phyloP scores from a whole-genome alignment of 2,113 vertebrate species.

The Choloepus hoffmanni region DNA sequence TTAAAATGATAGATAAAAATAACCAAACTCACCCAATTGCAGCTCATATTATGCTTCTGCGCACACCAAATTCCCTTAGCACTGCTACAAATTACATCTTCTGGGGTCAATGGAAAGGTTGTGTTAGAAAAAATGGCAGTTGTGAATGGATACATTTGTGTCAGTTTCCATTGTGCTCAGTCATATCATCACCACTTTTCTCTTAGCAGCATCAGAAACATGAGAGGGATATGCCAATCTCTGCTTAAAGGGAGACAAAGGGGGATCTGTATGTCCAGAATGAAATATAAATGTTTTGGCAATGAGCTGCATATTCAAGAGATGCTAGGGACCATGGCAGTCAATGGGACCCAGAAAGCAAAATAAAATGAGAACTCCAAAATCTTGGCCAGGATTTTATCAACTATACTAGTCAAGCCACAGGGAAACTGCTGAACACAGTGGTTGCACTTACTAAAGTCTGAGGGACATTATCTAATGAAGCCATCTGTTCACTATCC shows the following conservation, averaged over 20 bases:
- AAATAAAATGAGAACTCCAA: constrained; percentile 18
- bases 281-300: constrained; percentile 9
- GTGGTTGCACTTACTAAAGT: not conserved
- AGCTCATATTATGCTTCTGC: not conserved
- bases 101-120: not conserved
- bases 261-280: not conserved
- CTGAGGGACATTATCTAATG: not conserved
- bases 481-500: not conserved
- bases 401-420: not conserved
- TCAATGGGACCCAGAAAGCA: constrained; percentile 18
- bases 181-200: not conserved
- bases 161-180: constrained; percentile 33
- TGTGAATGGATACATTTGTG: constrained; percentile 42
- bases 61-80: not conserved
- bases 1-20: constrained; percentile 36
- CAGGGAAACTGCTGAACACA: not conserved
- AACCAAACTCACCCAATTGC: not conserved
- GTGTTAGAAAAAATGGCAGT: not conserved
- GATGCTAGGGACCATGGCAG: not conserved
- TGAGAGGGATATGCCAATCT: not conserved
- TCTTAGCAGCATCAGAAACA: constrained; percentile 2
- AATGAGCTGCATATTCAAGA: not conserved
- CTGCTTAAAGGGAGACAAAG: constrained; percentile 35
- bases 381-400: constrained; percentile 21
- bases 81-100: not conserved